Conservation (phyloP, 35 echinoderm and acorn worm genomes). For the Lytechinus variegatus region DNA sequence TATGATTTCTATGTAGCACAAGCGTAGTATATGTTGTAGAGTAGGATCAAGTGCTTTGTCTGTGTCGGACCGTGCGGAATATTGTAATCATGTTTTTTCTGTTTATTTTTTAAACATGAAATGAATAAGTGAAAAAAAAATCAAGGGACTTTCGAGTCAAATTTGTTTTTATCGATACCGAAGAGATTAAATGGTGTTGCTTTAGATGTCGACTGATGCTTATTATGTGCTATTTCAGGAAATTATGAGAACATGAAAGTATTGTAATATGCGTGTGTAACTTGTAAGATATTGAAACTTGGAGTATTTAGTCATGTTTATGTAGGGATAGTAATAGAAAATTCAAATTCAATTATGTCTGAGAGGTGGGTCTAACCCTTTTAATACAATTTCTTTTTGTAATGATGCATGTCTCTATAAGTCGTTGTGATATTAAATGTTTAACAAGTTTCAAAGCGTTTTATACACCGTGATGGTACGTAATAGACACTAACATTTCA, state of each 20-base stretch:
- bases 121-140: slow-evolving; percentile 26
- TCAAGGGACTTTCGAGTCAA: slow-evolving; percentile 27
- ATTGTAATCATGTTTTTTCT: not conserved
- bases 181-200: not conserved
- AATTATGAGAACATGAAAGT: not conserved
- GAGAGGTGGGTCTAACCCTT: not conserved
- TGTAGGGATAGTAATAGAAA: not conserved
- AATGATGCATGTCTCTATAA: not conserved
- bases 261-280: not conserved
- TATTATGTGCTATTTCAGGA: not conserved
- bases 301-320: not conserved
- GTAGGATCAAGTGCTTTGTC: not conserved
- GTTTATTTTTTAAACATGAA: not conserved
- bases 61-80: not conserved
- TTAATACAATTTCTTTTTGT: not conserved
- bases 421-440: not conserved
- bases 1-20: not conserved
- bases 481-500: too few relatives aligned
- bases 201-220: not conserved
- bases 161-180: slow-evolving; percentile 1
- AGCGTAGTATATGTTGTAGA: not conserved
- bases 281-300: not conserved
- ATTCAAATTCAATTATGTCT: not conserved
- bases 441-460: not conserved
- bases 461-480: too few relatives aligned